Conservation (phyloP, 2,797 vertebrate species). For the Prunella strophiata region DNA sequence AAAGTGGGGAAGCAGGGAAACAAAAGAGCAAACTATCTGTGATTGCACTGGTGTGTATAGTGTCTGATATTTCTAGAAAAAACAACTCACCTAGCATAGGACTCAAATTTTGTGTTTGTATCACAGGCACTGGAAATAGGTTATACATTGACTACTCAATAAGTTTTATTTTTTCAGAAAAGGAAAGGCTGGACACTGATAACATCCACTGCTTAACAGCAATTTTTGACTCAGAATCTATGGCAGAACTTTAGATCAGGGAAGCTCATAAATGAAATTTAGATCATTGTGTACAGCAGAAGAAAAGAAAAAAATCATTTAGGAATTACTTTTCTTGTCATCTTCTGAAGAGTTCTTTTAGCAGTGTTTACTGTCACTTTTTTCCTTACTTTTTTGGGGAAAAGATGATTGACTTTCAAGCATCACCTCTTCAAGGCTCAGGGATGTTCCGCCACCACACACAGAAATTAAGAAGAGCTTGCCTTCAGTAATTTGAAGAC, state of each 20-base stretch:
- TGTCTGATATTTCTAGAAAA: not conserved
- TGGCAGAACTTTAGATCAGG: not conserved
- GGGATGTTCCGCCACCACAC: not conserved
- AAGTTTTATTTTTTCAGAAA: not conserved
- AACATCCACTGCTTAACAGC: not conserved
- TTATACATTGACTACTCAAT: not conserved
- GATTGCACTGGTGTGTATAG: not conserved
- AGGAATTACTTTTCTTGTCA: not conserved
- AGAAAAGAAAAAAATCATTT: not conserved
- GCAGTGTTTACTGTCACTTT: not conserved
- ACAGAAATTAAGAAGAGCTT: not conserved
- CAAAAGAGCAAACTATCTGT: not conserved
- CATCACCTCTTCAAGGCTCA: not conserved
- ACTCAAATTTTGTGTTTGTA: not conserved
- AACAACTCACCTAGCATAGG: not conserved
- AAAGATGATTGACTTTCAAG: not conserved
- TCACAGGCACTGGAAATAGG: not conserved
- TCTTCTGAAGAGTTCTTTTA: not conserved
- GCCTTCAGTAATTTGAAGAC: not conserved
- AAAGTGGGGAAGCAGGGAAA: rapidly evolving
- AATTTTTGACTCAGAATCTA: not conserved
- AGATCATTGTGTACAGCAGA: not conserved
- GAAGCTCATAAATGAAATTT: not conserved
- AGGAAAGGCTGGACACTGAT: not conserved
- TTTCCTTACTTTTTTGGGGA: not conserved